These are phyloP conservation scores for Scolopax bukidnonensis DNA, from an alignment of 2,797 vertebrate genomes.

Conservation along the genomic window DNA sequence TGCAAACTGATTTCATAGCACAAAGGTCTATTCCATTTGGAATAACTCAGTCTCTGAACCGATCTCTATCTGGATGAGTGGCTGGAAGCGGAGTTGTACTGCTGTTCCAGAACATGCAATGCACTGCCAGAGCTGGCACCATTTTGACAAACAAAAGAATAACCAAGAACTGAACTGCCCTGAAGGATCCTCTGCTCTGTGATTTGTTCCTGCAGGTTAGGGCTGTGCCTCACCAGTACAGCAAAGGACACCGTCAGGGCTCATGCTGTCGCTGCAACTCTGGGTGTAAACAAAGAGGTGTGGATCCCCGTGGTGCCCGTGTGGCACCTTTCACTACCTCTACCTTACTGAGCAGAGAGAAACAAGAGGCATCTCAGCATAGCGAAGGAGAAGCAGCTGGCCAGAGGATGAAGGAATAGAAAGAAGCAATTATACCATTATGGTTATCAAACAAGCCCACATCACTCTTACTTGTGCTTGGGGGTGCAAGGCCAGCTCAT, in stretches of 20 bases:
- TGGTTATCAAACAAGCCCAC: neutral
- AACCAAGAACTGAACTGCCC: neutral
- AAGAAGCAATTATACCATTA: slow-evolving; percentile 41
- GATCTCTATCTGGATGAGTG: neutral
- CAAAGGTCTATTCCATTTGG: neutral
- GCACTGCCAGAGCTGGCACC: neutral
- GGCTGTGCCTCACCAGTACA: neutral
- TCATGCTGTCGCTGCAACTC: neutral
- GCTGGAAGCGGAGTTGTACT: neutral
- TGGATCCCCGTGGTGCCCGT: neutral
- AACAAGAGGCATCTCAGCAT: slow-evolving; percentile 31
- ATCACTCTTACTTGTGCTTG: slow-evolving; percentile 28
- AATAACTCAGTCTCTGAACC: neutral
- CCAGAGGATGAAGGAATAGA: slow-evolving; percentile 11
- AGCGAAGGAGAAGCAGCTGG: slow-evolving; percentile 31
- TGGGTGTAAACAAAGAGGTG: neutral
- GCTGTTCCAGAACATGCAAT: neutral
- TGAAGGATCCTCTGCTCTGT: neutral
- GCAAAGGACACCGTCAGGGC: neutral
- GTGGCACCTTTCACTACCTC: neutral
- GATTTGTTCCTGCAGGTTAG: neutral
- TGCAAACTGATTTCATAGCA: neutral
- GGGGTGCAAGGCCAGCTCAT: neutral
- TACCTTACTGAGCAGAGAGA: slow-evolving; percentile 19
- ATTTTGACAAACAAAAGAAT: neutral